Evolutionary conservation across 2,797 vertebrate species (phyloP), one percentile per base, ranked within the genome.

Genomic region (Xerus rutilus): DNA sequence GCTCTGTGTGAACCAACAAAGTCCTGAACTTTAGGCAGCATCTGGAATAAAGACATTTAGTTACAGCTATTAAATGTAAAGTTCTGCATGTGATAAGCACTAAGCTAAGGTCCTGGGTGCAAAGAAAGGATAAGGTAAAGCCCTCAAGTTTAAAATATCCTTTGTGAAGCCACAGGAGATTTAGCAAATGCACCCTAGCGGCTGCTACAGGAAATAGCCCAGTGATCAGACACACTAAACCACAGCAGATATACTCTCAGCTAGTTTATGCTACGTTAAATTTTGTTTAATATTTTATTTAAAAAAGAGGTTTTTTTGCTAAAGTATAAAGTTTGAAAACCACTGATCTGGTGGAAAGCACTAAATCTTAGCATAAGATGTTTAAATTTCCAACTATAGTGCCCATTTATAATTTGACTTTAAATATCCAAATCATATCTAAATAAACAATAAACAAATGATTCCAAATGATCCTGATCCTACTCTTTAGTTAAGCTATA

Each of bases 361-460:
- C 77, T 95, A 86, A 94, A 96, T 91, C 15, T 83, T 35, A 93
- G 94, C 88, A 89, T 94, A 65, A 94, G 86, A 96, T 91, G n/a
- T 94, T 93, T 93, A 96, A 94, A 88, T 95, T 95, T 83, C 85
- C 74, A 90, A 52, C 35, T 92, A 81, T 73, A 95, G 35, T 88
- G 43, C n/a, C 59, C 57, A 92, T 91, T 91, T 95, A 91, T 84
- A 96, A 76, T 93, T 94, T 93, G 54, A 94, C 57, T 92, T 96
- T 45, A 95, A 90, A 81, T 95, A 94, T 90, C 64, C 62, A 94
- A 96, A 95, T 74, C 73, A 92, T 0, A 52, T 93, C 65, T 93
- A 86, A 96, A 93, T 47, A 94, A 9, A 88, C 57, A 86, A 94
- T 45, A 93, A 85, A 95, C 92, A 94, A 88, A 93, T 91, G 70